These are phyloP conservation scores for Zingel zingel DNA, from an alignment of 2,113 vertebrate genomes.

Conservation along the genomic window DNA sequence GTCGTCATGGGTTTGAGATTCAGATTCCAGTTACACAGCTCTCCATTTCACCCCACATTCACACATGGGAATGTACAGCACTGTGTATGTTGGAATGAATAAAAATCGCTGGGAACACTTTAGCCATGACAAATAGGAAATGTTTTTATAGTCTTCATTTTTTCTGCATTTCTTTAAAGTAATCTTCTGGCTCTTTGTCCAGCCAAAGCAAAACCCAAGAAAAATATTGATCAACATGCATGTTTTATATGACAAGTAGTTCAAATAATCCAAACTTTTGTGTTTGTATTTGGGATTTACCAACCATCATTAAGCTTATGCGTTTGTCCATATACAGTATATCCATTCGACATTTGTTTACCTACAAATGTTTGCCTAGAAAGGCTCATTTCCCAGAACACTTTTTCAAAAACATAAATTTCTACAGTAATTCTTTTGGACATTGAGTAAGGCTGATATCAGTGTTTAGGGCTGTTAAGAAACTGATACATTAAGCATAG, in stretches of 20 bases:
- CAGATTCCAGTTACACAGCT: neutral
- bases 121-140: neutral
- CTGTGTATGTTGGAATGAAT: neutral
- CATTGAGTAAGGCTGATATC: no score
- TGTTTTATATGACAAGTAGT: neutral
- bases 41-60: conserved; percentile 15
- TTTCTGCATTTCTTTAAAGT: neutral
- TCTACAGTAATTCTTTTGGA: no score
- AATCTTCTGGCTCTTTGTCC: neutral
- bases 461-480: no score
- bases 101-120: conserved; percentile 7
- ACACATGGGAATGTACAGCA: conserved; percentile 17
- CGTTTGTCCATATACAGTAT: neutral
- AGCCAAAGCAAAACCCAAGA: no score
- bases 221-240: no score
- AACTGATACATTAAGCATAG: no score
- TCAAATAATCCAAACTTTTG: neutral
- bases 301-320: neutral
- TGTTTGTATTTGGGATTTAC: neutral
- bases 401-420: no score
- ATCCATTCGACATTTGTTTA: neutral
- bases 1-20: neutral
- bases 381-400: neutral
- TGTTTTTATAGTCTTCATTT: neutral
- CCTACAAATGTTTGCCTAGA: neutral